Evolutionary conservation across 2,113 vertebrate genomes (phyloP), one percentile per base, ranked within the genome.

Genomic region (Motacilla tschutschensis): DNA sequence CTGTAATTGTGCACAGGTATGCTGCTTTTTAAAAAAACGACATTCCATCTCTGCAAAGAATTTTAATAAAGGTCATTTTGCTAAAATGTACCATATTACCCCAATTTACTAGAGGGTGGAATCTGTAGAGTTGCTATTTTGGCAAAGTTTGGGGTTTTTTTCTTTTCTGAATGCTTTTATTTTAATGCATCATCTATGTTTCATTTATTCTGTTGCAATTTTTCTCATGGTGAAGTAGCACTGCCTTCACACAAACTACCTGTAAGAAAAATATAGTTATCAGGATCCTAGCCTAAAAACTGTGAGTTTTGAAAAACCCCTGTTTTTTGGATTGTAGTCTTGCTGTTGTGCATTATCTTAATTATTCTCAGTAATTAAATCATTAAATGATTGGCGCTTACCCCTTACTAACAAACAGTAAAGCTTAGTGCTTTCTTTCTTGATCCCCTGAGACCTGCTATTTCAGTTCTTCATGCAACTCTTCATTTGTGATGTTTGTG

Each of bases 331-430:
- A 43, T 95, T 91, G 50, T 93, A 74, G 74, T 36, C 44, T 95
- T 91, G 47, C 73, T 94, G 54, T 90, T 95, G 62, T 95, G 91
- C 53, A 90, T 96, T 93, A 87, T 94, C 79, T 93, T 95, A 94
- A 95, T 96, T 95, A 85, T 47, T 54, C 54, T 92, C 79, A 86
- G 65, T 94, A 95, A 92, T 97, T 95, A 95, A 96, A 96, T 93
- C 71, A 95, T 94, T 93, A 93, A 92, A 95, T 95, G 87, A 95
- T 97, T 95, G 87, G 79, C 78, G 80, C 35, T 86, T 93, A 93
- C 90, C 71, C 59, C 82, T 91, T 94, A 69, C 90, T 95, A 93
- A 76, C 44, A 86, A 77, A 90, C 41, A 77, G 41, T 85, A 90
- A 92, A 93, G 33, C 71, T 87, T 38, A 53, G 24, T 91, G 71